These are phyloP conservation scores for Oscheius sp. DNA, from an alignment of 1,140 invertebrate species.

Conservation along the genomic window DNA sequence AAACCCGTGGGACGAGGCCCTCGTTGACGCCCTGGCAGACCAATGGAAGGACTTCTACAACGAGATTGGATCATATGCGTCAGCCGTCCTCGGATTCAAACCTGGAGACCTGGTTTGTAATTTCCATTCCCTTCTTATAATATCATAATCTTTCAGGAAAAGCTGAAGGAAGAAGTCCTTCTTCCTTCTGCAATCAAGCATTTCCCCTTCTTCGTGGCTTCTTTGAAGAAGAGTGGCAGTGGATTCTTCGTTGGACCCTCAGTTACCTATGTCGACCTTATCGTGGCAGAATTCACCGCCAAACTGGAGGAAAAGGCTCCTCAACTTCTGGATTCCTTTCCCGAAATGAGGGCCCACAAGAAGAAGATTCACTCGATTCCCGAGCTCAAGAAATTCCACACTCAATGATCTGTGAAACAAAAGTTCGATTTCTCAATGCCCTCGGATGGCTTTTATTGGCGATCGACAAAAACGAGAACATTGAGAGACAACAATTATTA, in stretches of 20 bases:
- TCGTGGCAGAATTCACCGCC: conserved; percentile 38
- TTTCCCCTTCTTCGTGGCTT: conserved; percentile 34
- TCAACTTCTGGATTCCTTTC: no score
- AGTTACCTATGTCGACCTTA: conserved; percentile 33
- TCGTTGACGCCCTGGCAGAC: conserved; percentile 44
- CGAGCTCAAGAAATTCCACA: no score
- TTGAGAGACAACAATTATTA: no score
- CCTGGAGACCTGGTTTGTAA: conserved; percentile 19
- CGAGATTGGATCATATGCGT: conserved; percentile 24
- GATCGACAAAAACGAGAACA: no score
- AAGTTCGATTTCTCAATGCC: no score
- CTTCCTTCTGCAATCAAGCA: conserved; percentile 28
- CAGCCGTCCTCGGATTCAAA: conserved; percentile 23
- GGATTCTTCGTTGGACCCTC: conserved; percentile 31
- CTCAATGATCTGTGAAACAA: no score
- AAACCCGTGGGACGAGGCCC: conserved; percentile 46
- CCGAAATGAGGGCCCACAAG: no score
- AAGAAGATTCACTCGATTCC: no score
- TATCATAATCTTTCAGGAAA: not conserved
- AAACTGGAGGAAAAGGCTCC: no score
- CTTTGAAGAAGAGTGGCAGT: conserved; percentile 10
- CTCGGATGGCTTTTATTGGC: no score
- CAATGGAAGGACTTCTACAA: conserved; percentile 34
- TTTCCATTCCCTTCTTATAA: not conserved
- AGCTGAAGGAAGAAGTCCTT: conserved; percentile 33